A percentile compares a stretch with the other conserved stretches of the same genome.
phyloP scores from a whole-genome alignment of 2,888 invertebrate genomes.

The Melanostoma scalare region DNA sequence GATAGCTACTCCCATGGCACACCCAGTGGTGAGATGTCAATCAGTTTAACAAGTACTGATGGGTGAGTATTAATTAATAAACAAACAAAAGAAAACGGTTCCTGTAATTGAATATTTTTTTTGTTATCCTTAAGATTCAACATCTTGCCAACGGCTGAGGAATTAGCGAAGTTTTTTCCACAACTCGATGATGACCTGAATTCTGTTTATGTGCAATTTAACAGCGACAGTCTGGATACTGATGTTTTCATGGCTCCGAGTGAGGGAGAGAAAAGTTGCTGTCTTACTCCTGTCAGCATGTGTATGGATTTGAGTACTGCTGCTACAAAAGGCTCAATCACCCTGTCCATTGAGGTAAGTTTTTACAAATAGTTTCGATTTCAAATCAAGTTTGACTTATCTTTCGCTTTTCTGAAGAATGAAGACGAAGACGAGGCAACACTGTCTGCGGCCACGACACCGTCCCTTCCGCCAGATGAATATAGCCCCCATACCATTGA shows the following conservation, averaged over 20 bases:
- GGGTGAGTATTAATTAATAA: conserved; percentile 81
- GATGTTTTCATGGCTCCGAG: conserved; percentile 75
- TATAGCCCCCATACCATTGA: conserved; percentile 73
- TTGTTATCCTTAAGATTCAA: conserved; percentile 71
- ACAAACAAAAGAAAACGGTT: conserved; percentile 60
- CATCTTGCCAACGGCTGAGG: conserved; percentile 80
- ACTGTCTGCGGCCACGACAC: conserved; percentile 83
- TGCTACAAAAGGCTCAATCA: conserved; percentile 86
- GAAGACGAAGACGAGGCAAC: conserved; percentile 85
- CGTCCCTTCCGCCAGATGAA: conserved; percentile 77
- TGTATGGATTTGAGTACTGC: conserved; percentile 87
- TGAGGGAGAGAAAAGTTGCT: conserved; percentile 77
- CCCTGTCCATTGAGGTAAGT: conserved; percentile 78
- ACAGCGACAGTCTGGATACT: conserved; percentile 77
- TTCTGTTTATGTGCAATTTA: conserved; percentile 82
- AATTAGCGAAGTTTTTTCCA: conserved; percentile 83
- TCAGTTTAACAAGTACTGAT: conserved; percentile 86
- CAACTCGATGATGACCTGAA: conserved; percentile 84
- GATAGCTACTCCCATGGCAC: conserved; percentile 84
- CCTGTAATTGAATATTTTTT: neutral
- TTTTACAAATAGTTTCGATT: neutral
- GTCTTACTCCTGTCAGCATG: conserved; percentile 86
- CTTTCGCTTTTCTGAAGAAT: conserved; percentile 78
- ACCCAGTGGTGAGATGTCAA: conserved; percentile 85
- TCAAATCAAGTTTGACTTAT: neutral